Evolutionary conservation across 2,888 invertebrate species (phyloP).

Genomic region (Caenorhabditis uteleia): DNA sequence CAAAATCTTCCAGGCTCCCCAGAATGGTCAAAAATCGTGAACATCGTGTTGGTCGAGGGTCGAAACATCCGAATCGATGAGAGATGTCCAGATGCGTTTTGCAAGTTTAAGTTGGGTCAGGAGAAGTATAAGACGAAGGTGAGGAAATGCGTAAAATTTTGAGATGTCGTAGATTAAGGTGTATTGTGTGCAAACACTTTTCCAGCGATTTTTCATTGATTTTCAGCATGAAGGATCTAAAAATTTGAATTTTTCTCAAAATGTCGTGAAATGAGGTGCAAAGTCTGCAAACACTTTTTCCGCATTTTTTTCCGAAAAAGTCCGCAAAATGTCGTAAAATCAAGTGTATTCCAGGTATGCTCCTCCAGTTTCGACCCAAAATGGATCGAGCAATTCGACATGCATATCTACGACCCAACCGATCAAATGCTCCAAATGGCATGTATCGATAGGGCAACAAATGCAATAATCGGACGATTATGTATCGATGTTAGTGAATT

Average conservation of each 20-base stretch:
- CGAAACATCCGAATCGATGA: constrained; percentile 85
- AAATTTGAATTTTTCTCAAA: no score
- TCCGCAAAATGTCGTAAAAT: not conserved
- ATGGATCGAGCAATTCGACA: constrained; percentile 96
- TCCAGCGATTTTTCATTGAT: no score
- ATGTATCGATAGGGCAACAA: constrained; percentile 86
- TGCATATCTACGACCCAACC: constrained; percentile 92
- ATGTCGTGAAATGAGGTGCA: no score
- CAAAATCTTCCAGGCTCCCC: constrained; percentile 74
- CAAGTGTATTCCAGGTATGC: constrained; percentile 67
- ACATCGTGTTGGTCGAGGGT: constrained; percentile 93
- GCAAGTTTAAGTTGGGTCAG: constrained; percentile 93
- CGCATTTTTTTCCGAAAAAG: no score
- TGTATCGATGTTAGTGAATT: constrained; percentile 83
- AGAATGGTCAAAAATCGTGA: constrained; percentile 96
- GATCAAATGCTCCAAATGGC: constrained; percentile 89
- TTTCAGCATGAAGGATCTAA: no score
- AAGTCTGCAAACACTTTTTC: no score
- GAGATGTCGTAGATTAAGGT: no score
- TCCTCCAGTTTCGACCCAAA: constrained; percentile 85
- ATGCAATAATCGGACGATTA: constrained; percentile 86
- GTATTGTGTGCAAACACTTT: no score
- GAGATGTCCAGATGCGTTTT: constrained; percentile 77
- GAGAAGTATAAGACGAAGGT: constrained; percentile 95
- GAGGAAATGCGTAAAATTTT: no score